These are phyloP conservation scores for Lepas anatifera DNA, from an alignment of 2,888 invertebrate genomes.

Conservation along the genomic window DNA sequence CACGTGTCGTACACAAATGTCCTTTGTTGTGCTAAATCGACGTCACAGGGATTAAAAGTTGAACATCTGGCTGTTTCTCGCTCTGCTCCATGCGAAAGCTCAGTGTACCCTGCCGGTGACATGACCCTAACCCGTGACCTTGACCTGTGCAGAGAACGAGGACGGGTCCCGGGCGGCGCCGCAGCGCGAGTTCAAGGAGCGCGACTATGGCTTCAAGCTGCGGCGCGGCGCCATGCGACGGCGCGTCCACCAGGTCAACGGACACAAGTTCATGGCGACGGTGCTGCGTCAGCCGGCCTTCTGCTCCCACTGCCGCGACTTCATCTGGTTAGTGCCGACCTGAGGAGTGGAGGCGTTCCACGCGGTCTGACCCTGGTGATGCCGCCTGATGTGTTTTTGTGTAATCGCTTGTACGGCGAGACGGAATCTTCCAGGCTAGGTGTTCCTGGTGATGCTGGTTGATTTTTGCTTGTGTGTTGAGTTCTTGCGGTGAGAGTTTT, in stretches of 20 bases:
- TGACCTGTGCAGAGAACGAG: neutral
- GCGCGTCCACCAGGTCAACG: conserved; percentile 67
- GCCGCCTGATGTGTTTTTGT: too few species aligned
- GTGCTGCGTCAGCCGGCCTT: conserved; percentile 97
- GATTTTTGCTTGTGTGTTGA: too few species aligned
- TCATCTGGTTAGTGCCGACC: conserved; percentile 77
- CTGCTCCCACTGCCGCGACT: conserved; percentile 98
- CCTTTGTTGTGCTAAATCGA: too few species aligned
- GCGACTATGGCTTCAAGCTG: conserved; percentile 29
- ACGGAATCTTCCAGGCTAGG: too few species aligned
- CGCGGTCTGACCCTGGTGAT: too few species aligned
- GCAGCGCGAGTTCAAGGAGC: conserved; percentile 5
- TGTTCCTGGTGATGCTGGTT: too few species aligned
- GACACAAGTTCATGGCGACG: conserved; percentile 99
- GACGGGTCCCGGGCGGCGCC: neutral
- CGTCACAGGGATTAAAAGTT: too few species aligned
- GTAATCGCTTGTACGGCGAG: too few species aligned
- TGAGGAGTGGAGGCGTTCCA: too few species aligned
- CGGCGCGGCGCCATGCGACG: conserved; percentile 91
- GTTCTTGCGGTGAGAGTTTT: too few species aligned
- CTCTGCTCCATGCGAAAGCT: neutral
- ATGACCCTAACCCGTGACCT: neutral
- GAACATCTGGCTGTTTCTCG: neutral
- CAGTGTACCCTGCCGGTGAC: neutral
- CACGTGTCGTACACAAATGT: too few species aligned